Evolutionary conservation across 1,140 invertebrate genomes (phyloP).

Genomic region (Eumaeus atala): DNA sequence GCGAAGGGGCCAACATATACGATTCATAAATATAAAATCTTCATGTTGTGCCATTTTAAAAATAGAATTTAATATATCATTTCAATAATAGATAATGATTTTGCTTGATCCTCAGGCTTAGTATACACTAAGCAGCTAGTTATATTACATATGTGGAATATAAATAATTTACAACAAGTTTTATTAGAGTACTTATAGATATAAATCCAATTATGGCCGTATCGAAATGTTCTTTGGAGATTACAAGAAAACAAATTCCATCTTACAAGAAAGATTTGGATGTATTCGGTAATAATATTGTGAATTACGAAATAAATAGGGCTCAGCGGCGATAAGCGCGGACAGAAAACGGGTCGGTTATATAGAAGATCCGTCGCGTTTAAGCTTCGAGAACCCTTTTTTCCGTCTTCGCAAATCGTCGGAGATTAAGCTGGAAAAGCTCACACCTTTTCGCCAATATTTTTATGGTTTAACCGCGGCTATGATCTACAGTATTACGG

Average conservation of each 20-base stretch:
- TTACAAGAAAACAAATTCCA: slow-evolving; percentile 29
- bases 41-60: no score
- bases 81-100: no score
- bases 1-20: no score
- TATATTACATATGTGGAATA: no score
- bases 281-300: slow-evolving; percentile 46
- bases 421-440: slow-evolving; percentile 59
- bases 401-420: slow-evolving; percentile 68
- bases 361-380: slow-evolving; percentile 45
- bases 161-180: no score
- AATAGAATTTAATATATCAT: no score
- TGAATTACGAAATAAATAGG: slow-evolving; percentile 54
- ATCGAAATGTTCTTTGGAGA: slow-evolving; percentile 21
- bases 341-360: slow-evolving; percentile 48
- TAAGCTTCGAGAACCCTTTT: slow-evolving; percentile 60
- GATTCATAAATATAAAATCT: no score
- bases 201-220: slow-evolving; percentile 16
- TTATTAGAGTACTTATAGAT: no score
- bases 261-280: slow-evolving; percentile 35
- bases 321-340: slow-evolving; percentile 44
- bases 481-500: slow-evolving; percentile 24
- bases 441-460: slow-evolving; percentile 65
- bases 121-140: no score
- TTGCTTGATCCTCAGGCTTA: no score
- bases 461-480: slow-evolving; percentile 52